Evolutionary conservation across 2,888 invertebrate genomes (phyloP).

Genomic region (Leistus spinibarbis): DNA sequence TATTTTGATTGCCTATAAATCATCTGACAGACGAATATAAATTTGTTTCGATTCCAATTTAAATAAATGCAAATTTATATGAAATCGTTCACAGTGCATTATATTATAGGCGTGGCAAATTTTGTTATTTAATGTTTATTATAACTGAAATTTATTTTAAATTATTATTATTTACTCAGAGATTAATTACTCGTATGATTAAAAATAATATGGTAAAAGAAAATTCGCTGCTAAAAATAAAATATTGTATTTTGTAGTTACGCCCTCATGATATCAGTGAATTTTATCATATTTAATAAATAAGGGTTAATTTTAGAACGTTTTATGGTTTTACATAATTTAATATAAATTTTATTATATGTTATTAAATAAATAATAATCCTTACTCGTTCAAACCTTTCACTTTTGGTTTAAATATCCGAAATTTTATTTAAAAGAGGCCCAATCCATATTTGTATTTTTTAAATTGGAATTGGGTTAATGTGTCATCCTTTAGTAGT

Average conservation of each 20-base stretch:
- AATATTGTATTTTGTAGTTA: background rate
- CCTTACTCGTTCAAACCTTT: too few relatives aligned
- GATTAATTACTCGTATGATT: too few relatives aligned
- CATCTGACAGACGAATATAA: background rate
- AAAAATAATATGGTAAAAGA: background rate
- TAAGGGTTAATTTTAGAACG: background rate
- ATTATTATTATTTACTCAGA: background rate
- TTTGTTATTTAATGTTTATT: background rate
- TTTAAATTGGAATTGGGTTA: too few relatives aligned
- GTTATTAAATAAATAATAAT: background rate
- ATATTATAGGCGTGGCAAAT: background rate
- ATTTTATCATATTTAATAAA: background rate
- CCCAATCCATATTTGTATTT: too few relatives aligned
- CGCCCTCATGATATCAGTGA: background rate
- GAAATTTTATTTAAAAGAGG: too few relatives aligned
- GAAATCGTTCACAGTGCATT: background rate
- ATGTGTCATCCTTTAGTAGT: too few relatives aligned
- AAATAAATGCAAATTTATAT: background rate
- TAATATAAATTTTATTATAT: background rate
- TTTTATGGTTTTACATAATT: background rate
- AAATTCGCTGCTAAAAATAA: background rate
- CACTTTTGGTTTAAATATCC: background rate
- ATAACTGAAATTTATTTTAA: background rate
- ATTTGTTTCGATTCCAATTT: background rate
- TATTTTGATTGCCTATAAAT: background rate